Conservation (phyloP, 2,113 vertebrate species). For the Caranx melampygus region DNA sequence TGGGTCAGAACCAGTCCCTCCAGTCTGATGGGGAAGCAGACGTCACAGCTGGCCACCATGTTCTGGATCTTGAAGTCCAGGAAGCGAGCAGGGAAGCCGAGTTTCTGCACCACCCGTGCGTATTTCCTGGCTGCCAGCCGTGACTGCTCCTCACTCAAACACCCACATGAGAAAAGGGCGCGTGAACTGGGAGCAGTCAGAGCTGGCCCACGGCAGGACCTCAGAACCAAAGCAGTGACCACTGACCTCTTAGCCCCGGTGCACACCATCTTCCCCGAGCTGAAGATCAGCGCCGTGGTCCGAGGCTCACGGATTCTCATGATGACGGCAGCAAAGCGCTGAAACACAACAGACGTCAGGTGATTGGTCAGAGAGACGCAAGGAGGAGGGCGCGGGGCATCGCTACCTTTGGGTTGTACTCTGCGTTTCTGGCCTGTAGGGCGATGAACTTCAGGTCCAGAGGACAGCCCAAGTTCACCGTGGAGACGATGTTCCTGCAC, state of each 20-base stretch:
- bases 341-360: conserved; percentile 51
- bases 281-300: conserved; percentile 97
- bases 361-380: not conserved
- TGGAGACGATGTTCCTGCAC: conserved; percentile 95
- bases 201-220: too few relatives aligned
- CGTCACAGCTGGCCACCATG: conserved; percentile 98
- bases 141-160: conserved; percentile 90
- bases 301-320: conserved; percentile 97
- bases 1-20: conserved; percentile 94
- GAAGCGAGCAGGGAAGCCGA: conserved; percentile 96
- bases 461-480: conserved; percentile 94
- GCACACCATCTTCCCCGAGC: conserved; percentile 98
- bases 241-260: conserved; percentile 96
- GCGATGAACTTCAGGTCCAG: conserved; percentile 97
- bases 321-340: conserved; percentile 98
- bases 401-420: conserved; percentile 95
- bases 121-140: conserved; percentile 95
- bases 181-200: not conserved
- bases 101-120: conserved; percentile 95
- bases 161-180: not conserved
- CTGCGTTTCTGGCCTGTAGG: conserved; percentile 95
- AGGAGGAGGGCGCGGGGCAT: not conserved
- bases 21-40: conserved; percentile 93
- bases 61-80: conserved; percentile 99
- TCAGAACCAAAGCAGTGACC: not conserved